Evolutionary conservation across 2,797 vertebrate genomes (phyloP), one percentile per base, ranked within the genome.

Genomic region (Tympanoctomys barrerae): DNA sequence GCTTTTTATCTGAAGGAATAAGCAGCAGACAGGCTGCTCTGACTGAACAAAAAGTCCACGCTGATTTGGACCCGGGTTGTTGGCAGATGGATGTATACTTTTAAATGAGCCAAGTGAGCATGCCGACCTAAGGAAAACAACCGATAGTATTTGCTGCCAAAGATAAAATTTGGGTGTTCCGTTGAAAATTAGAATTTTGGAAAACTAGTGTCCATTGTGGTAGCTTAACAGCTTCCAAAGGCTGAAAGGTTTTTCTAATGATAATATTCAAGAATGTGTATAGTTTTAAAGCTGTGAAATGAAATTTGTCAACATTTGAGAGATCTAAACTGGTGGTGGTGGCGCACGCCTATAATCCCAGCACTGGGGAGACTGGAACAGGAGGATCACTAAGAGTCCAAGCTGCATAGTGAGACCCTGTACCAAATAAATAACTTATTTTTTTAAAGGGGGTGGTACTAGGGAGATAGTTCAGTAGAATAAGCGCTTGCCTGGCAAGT

Each of bases 181-280:
- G 39, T 39, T 71, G 59, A 84, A 84, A 91, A 91, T 77, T 26
- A 78, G 36, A 78, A 89, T 88, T 88, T 80, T 68, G 46, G 80
- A 89, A 95, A 85, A 78, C 61, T 52, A 21, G 22, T 46, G 31
- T 79, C 12, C 36, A n/a, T 6, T 62, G 39, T 9, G 28, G n/a
- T 22, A 87, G 24, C 6, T 13, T 88, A 64, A 61, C 1, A 94
- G 21, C 0, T 46, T 75, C 54, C 39, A n/a, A 39, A 84, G 87
- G 73, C 36, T 66, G 61, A 70, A 66, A 75, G 31, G 7, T 14
- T 66, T 75, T 57, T 62, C 64, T 68, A 82, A 68, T 18, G 49
- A 22, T 66, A 16, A 57, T 68, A 11, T 49, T 87, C 36, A 68
- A 70, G 57, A 61, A 18, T 42, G 13, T 12, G 0, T n/a, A 2